Base-by-base conservation (phyloP, 2,113 vertebrate species). In the Anarrhichthys ocellatus region DNA sequence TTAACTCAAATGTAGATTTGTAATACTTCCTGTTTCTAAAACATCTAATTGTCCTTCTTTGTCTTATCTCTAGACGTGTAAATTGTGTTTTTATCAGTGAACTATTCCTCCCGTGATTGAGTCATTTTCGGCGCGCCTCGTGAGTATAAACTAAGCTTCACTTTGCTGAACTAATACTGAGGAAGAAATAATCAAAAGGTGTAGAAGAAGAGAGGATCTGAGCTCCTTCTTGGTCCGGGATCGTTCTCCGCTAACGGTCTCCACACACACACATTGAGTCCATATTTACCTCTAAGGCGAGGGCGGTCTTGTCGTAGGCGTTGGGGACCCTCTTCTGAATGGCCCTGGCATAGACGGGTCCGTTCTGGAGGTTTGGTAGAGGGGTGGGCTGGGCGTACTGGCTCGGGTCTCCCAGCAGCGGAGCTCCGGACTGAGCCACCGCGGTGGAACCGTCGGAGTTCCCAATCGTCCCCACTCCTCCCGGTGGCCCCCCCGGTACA, bases 301-400 rank as follows among this genome's bases (percentile, higher is more conserved):
- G 96, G 94, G 98, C 98, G 65, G 98, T 99, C 96, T 99, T 99
- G 96, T 99, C 98, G 91, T 99, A 99, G 91, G 98, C 98, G 94
- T 99, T 99, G 94, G 98, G 98, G 90, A 99, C 98, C 95, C 98
- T 98, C 96, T 99, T 99, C 97, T 99, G 98, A 95, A 98, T 97
- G 91, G 97, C 98, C 94, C 97, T 97, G 95, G 98, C 98, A 94
- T 95, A 98, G 91, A 99, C 98, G 63, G 98, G 98, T 95, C 98
- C 98, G 79, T 99, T 99, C 96, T 99, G 98, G 88, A 99, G 97
- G 93, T 99, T 99, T 91, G 98, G 98, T 88, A 99, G 97, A 79
- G 98, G 97, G 88, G 97, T 98, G 92, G 98, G 98, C 94, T 99
- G 98, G 90, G 98, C 98, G 90, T 99, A 99, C 93, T 97, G 98